Evolutionary conservation across 2,113 vertebrate genomes (phyloP).

Genomic region (Otis tarda): DNA sequence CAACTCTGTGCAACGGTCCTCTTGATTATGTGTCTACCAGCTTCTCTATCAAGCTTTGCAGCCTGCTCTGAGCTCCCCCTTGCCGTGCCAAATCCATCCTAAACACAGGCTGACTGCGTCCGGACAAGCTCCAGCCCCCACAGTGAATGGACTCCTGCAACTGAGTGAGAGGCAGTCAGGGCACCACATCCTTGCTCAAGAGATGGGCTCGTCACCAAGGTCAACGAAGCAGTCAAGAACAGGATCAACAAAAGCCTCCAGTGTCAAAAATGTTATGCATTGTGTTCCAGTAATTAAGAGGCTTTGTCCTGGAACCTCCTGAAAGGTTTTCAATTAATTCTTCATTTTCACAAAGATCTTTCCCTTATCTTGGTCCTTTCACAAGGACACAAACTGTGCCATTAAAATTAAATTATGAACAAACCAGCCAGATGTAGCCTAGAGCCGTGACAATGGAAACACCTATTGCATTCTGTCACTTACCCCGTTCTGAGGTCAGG

Average conservation of each 20-base stretch:
- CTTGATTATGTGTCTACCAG: background rate
- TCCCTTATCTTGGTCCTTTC: background rate
- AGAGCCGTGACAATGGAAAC: background rate
- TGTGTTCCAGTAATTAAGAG: background rate
- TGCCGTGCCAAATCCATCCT: background rate
- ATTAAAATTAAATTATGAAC: slow-evolving; percentile 22
- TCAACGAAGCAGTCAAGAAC: background rate
- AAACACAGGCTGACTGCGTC: background rate
- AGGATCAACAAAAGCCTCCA: background rate
- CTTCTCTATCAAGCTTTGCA: background rate
- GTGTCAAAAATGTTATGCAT: background rate
- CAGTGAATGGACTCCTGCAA: background rate
- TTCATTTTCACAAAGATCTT: background rate
- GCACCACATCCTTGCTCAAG: background rate
- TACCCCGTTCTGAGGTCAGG: background rate
- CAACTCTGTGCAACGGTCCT: background rate
- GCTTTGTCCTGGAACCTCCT: background rate
- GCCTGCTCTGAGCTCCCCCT: background rate
- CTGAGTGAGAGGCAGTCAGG: background rate
- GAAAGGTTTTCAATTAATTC: slow-evolving; percentile 17
- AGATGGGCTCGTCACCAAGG: background rate
- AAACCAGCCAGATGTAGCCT: background rate
- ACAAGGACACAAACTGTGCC: background rate
- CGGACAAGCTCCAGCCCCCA: background rate
- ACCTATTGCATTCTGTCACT: background rate